Evolutionary conservation across 2,888 invertebrate species (phyloP), one percentile per base, ranked within the genome.

Genomic region (Globia sparganii): DNA sequence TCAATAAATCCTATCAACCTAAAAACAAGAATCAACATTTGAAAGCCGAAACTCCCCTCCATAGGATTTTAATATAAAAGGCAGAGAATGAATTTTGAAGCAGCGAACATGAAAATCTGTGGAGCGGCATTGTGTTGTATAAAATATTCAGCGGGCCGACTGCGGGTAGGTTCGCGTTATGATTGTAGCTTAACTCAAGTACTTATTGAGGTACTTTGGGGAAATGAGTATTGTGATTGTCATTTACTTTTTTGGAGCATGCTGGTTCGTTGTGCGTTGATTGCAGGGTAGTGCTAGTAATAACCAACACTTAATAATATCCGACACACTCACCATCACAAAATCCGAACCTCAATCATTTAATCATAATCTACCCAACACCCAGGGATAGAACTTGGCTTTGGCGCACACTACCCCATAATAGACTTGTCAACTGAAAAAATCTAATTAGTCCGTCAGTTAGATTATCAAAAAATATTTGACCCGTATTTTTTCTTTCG

Each of bases 21-120:
- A 34, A 53, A 81, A 72, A 68, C 64, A 72, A 62, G 49, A 76
- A 83, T 70, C 49, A 84, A 70, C 61, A 61, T 76, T 85, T 70
- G 72, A 85, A 67, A 86, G n/a, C 65, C 53, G n/a, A 67, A 75
- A 66, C 70, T 46, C 79, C 70, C 68, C 70, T 72, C 75, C 64
- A 77, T 66, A 77, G 72, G 77, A 77, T 68, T 86, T 83, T 83
- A 85, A 75, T 86, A 83, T 64, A 82, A 77, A 80, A 80, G 72
- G 79, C 79, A 70, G 66, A 58, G 80, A 80, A 84, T 85, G 86
- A 85, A 85, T 86, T 86, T 85, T 83, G 77, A 64, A 86, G 67
- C 66, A 86, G 80, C 61, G 53, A 72, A 72, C 86, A 85, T 83
- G 78, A 83, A 83, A 86, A 86, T 85, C 83, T 72, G 86, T 75